Evolutionary conservation across 2,113 vertebrate species (phyloP).

Genomic region (Arothron firmamentum): DNA sequence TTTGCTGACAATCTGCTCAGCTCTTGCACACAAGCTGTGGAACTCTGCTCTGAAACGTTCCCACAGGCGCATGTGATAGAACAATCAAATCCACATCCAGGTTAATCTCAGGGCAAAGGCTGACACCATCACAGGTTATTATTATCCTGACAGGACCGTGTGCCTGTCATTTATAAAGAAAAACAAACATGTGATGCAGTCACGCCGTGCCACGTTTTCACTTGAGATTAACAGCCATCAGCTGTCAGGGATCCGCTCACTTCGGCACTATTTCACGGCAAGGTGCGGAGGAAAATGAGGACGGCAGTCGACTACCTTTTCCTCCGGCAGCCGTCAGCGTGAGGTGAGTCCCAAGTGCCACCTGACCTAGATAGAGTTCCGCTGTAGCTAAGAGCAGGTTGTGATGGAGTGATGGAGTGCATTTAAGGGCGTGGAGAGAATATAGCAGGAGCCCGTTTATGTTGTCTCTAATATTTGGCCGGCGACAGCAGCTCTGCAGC

Average conservation of each 20-base stretch:
- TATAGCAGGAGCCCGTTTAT: too few species aligned
- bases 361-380: conserved; percentile 57
- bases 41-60: too few species aligned
- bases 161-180: not conserved
- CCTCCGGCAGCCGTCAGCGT: conserved; percentile 52
- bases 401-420: conserved; percentile 6
- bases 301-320: conserved; percentile 43
- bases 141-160: too few species aligned
- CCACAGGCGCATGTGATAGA: too few species aligned
- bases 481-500: not conserved
- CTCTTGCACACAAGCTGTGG: too few species aligned
- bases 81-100: too few species aligned
- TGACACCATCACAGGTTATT: too few species aligned
- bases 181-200: not conserved
- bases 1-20: too few species aligned
- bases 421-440: too few species aligned
- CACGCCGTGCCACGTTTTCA: not conserved
- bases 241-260: conserved; percentile 11
- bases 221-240: not conserved
- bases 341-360: conserved; percentile 58
- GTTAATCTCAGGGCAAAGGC: too few species aligned
- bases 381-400: conserved; percentile 13
- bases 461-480: not conserved
- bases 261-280: conserved; percentile 36
- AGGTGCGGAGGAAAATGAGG: conserved; percentile 30